These are phyloP conservation scores for Sarcophaga bullata DNA, from an alignment of 1,140 invertebrate species.

Conservation along the genomic window DNA sequence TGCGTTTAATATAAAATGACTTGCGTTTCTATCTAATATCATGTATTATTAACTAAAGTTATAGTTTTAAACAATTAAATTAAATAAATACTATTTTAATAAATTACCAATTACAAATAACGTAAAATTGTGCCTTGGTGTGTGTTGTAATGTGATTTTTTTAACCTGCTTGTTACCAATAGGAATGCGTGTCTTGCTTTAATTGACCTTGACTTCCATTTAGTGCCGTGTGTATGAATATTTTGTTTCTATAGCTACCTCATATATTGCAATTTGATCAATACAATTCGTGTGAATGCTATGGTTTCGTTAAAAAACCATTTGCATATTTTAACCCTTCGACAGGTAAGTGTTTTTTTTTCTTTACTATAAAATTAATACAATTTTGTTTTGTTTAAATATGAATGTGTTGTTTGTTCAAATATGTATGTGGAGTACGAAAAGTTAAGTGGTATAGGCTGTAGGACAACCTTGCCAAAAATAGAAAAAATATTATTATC, in stretches of 20 bases:
- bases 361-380: neutral
- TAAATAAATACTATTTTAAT: conserved; percentile 22
- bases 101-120: conserved; percentile 16
- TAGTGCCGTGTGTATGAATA: neutral
- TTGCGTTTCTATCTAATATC: neutral
- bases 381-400: too few relatives aligned
- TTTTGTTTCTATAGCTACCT: neutral
- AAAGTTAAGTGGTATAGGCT: too few relatives aligned
- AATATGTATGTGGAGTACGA: too few relatives aligned
- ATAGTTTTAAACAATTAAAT: neutral
- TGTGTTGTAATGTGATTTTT: too few relatives aligned
- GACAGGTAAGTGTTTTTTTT: neutral
- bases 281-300: neutral
- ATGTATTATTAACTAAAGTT: neutral
- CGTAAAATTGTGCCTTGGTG: neutral
- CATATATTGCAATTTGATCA: conserved; percentile 9
- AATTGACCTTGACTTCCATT: conserved; percentile 21
- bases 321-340: neutral
- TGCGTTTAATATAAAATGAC: neutral
- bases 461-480: too few relatives aligned
- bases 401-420: too few relatives aligned
- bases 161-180: too few relatives aligned
- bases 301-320: neutral
- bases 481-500: too few relatives aligned
- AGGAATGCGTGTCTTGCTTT: neutral